Percentiles rank a stretch among this genome's conserved stretches.
Conservation (phyloP, 2,888 invertebrate genomes). For the Subacronicta megacephala region DNA sequence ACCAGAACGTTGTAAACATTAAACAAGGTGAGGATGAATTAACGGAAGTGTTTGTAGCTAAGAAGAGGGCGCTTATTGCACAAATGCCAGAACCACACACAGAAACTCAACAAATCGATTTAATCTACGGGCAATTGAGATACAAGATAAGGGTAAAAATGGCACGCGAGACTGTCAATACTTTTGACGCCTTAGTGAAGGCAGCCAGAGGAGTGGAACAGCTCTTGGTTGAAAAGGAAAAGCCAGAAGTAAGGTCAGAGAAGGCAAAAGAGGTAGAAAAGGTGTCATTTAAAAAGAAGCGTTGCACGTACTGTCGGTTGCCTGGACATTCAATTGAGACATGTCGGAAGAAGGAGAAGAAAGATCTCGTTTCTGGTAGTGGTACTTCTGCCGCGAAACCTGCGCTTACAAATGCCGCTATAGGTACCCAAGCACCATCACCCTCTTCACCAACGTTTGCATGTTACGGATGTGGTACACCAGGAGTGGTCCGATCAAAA, state of each 20-base stretch:
- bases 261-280: no score
- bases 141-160: no score
- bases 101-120: no score
- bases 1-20: constrained; percentile 3
- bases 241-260: no score
- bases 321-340: no score
- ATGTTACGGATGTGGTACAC: constrained; percentile 17
- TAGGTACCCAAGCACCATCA: constrained; percentile 16
- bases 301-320: no score
- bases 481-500: constrained; percentile 17
- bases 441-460: constrained; percentile 7
- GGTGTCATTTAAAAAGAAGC: no score
- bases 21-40: constrained; percentile 6
- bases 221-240: no score
- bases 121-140: no score
- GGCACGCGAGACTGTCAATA: no score
- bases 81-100: constrained; percentile 13
- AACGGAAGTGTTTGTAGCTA: neutral
- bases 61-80: neutral
- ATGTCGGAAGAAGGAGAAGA: constrained; percentile 8
- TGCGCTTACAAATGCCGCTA: constrained; percentile 1
- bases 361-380: constrained; percentile 12
- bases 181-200: no score
- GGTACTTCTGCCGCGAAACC: neutral
- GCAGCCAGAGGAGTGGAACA: no score